Conservation (phyloP, 2,797 vertebrate genomes). For the Geotria australis region DNA sequence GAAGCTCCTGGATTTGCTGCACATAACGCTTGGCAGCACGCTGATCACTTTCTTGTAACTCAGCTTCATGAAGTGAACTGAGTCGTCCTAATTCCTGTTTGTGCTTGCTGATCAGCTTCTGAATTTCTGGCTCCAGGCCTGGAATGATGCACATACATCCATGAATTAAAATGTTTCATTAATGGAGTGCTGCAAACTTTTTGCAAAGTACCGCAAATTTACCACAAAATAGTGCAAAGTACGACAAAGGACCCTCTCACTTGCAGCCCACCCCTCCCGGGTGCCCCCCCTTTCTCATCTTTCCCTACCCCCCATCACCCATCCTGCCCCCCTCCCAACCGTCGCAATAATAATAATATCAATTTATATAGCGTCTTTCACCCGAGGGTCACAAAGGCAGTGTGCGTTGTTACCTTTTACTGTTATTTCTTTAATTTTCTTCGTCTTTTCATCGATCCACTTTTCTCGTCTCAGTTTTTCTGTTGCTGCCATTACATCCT, state of each 20-base stretch:
- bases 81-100: slow-evolving; percentile 56
- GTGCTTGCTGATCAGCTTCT: slow-evolving; percentile 59
- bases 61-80: slow-evolving; percentile 37
- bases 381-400: too few relatives aligned
- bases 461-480: slow-evolving; percentile 67
- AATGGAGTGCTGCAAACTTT: not conserved
- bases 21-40: slow-evolving; percentile 28
- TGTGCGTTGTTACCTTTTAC: slow-evolving; percentile 33
- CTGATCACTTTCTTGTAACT: slow-evolving; percentile 42
- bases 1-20: slow-evolving; percentile 34
- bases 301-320: too few relatives aligned
- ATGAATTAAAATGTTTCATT: not conserved
- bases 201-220: too few relatives aligned
- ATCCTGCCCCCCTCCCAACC: too few relatives aligned
- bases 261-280: too few relatives aligned
- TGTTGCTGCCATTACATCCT: slow-evolving; percentile 55
- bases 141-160: not conserved
- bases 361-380: too few relatives aligned
- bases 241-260: too few relatives aligned
- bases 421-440: slow-evolving; percentile 80
- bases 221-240: too few relatives aligned
- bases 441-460: slow-evolving; percentile 84
- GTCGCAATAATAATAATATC: too few relatives aligned
- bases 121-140: slow-evolving; percentile 86
- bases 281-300: too few relatives aligned